Base-by-base conservation (phyloP, 64 coral and sea anemone species). In the Pocillopora damicornis region DNA sequence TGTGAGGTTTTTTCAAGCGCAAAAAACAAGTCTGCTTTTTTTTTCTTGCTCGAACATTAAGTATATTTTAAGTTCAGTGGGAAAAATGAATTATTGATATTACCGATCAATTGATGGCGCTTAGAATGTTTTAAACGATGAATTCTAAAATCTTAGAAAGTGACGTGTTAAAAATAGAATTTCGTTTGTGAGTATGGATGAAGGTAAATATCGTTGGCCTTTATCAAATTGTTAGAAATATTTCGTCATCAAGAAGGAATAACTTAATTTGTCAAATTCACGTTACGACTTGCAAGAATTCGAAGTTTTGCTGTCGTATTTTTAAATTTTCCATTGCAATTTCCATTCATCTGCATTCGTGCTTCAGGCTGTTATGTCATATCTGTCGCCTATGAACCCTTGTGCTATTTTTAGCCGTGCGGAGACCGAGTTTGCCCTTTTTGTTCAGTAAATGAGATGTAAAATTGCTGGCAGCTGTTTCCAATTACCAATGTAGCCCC, bases 81-180 rank as follows among this genome's bases (percentile, higher is more conserved):
- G 22, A 58, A 58, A 57, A 72, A 30, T 58, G 81, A 72, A 30
- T 85, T 85, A 34, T 85, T 85, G 81, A 73, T 85, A 72, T 8
- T 56, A 73, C 18, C 22, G 20, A 82, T 73, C 18, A 72, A 30
- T 16, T n/a, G 81, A 85, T 59, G 5, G 35, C 18, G 5, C 37
- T 16, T 60, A 23, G 59, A 62, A 42, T 20, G 42, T 66, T 67
- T 83, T 38, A 10, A 12, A 35, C 8, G 7, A 51, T 71, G 22
- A 25, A 71, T 23, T 20, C 1, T n/a, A 71, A 71, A 71, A 71
- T n/a, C 1, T n/a, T 5, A 25, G 20, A 71, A 30, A 7, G 11
- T 23, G 20, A 23, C 11, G 7, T 26, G 22, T 71, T n/a, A 71
- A 23, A 10, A 10, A 23, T n/a, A 11, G 67, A 11, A 2, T 71